Base-by-base conservation (phyloP, 1,140 invertebrate species). In the Arctopsyche grandis region DNA sequence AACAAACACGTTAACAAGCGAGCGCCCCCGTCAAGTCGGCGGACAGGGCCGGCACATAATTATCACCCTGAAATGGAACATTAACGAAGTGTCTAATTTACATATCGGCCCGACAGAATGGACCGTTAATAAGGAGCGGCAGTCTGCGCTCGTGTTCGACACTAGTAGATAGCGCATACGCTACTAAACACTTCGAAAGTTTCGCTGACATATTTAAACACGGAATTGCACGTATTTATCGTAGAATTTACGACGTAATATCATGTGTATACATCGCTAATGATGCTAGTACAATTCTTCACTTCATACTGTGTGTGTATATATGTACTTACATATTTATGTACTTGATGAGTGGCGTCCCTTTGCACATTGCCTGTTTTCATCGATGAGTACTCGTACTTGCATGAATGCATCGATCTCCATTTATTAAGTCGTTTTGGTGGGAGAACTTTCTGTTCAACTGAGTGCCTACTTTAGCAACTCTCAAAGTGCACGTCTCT, bases 81-180 rank as follows among this genome's bases (percentile, higher is more conserved):
- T 79, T 81, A 81, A 81, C 78, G 74, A 79, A 81, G 80, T 79
- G 78, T 74, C 80, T 79, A 73, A 81, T 81, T 81, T 81, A 79
- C 80, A 81, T 81, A 75, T 77, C 74, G 74, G 56, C 26, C 74
- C 29, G 74, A 48, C 56, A 76, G 52, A 74, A 74, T 74, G 71
- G 71, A 44, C 71, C 52, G 71, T 74, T 74, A 74, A 74, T 74
- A 74, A 74, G 71, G 46, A 48, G 63, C 63, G 71, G 71, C 14
- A 44, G 16, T 73, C 44, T 38, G 69, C 69, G 12, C 22, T 70
- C 69, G 69, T 44, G 38, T 26, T 24, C 29, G 22, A 43, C 29
- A 38, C 29, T 38, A 38, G 29, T 38, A 38, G 29, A 69, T 19
- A 19, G 16, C 1, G 12, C 63, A n/a, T 19, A 26, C 29, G 29